Percentiles rank a stretch among this genome's conserved stretches.
Conservation (phyloP, 2,113 vertebrate species). For the Malurus cyaneus region DNA sequence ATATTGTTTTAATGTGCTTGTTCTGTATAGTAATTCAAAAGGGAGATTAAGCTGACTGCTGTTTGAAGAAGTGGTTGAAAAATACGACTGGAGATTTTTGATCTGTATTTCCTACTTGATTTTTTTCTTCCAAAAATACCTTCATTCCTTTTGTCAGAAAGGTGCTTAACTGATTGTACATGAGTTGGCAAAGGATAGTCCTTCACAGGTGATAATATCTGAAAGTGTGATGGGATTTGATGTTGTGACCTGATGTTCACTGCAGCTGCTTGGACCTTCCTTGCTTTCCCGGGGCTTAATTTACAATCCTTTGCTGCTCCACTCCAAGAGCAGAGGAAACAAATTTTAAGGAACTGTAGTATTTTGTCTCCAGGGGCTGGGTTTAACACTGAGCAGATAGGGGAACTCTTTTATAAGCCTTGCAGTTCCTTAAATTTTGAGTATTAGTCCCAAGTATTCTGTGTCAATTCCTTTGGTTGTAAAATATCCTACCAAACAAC, state of each 20-base stretch:
- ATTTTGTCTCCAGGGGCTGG: not conserved
- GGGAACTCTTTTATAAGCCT: not conserved
- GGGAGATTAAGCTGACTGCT: not conserved
- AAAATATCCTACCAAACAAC: not conserved
- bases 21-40: not conserved
- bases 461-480: not conserved
- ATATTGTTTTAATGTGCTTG: not conserved
- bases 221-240: not conserved
- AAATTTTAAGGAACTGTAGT: not conserved
- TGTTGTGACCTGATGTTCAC: not conserved
- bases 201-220: not conserved
- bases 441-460: not conserved
- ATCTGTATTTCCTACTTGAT: not conserved
- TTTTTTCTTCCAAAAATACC: not conserved
- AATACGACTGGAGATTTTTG: not conserved
- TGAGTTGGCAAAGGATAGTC: not conserved
- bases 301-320: not conserved
- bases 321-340: not conserved
- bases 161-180: not conserved
- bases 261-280: not conserved
- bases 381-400: not conserved
- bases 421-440: not conserved
- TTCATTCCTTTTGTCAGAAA: not conserved
- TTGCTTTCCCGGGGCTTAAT: not conserved
- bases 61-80: not conserved